A percentile compares a stretch with the other conserved stretches of the same genome.
Conservation (phyloP, 2,888 invertebrate species). For the Lacanobia wlatinum region DNA sequence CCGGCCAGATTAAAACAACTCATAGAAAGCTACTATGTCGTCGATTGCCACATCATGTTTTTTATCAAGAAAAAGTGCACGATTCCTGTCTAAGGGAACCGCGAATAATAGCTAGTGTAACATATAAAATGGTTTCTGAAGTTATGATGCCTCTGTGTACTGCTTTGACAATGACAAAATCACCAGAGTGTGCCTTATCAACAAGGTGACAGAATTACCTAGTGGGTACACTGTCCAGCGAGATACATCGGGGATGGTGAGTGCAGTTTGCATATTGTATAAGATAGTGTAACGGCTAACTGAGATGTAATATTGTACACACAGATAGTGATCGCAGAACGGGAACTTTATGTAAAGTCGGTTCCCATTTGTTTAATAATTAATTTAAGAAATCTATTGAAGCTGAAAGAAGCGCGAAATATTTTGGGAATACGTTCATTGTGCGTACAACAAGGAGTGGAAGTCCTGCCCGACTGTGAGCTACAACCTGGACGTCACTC, state of each 20-base stretch:
- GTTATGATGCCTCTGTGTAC: not conserved
- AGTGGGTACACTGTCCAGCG: not conserved
- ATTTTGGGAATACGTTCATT: too few species aligned
- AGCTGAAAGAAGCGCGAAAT: not conserved
- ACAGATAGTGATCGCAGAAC: constrained; percentile 6
- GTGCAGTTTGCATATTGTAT: constrained; percentile 34
- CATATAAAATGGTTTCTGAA: not conserved
- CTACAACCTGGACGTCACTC: too few species aligned
- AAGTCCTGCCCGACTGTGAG: too few species aligned
- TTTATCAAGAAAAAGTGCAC: not conserved
- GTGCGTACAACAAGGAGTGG: too few species aligned
- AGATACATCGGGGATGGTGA: constrained; percentile 5
- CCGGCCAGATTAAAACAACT: too few species aligned
- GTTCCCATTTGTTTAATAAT: constrained; percentile 3
- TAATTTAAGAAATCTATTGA: not conserved
- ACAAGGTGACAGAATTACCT: not conserved
- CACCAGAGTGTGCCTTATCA: not conserved
- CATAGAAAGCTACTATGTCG: too few species aligned
- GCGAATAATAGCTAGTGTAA: too few species aligned
- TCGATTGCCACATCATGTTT: not conserved
- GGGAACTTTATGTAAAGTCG: not conserved
- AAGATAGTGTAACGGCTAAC: constrained; percentile 17
- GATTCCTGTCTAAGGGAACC: not conserved
- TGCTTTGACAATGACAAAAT: not conserved
- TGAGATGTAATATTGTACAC: constrained; percentile 10